Evolutionary conservation across 1,140 invertebrate genomes (phyloP).

Genomic region (Acyrthosiphon pisum): DNA sequence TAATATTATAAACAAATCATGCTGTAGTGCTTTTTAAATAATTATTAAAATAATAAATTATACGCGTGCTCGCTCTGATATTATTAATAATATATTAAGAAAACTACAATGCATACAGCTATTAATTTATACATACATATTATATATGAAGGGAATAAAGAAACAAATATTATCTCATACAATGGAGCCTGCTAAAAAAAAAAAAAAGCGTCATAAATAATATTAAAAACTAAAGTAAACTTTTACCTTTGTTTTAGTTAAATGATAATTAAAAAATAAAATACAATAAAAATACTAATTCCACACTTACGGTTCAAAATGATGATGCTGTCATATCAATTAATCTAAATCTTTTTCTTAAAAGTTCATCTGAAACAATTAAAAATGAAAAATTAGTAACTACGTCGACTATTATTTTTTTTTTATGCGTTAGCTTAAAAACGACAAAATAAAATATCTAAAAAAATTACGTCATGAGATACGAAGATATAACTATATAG

Average conservation of each 20-base stretch:
- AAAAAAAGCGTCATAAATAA: constrained; percentile 20
- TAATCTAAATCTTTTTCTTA: constrained; percentile 36
- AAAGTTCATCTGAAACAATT: constrained; percentile 26
- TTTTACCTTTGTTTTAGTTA: constrained; percentile 26
- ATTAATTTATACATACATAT: background rate
- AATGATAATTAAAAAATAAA: constrained; percentile 36
- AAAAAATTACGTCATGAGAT: background rate
- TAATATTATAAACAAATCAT: background rate
- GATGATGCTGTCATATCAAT: background rate
- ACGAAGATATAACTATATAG: background rate
- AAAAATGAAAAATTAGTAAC: background rate
- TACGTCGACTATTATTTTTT: background rate
- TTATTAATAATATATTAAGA: background rate
- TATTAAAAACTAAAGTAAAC: constrained; percentile 31
- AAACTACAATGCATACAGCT: background rate
- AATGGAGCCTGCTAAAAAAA: background rate
- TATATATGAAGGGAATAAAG: background rate
- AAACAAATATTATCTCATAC: background rate
- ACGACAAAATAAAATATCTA: background rate
- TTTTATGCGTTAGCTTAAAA: background rate
- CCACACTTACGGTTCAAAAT: constrained; percentile 19
- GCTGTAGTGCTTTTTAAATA: background rate
- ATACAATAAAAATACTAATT: background rate
- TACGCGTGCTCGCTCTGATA: background rate
- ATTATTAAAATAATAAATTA: constrained; percentile 13